These are phyloP conservation scores for Electrophaes corylata DNA, from an alignment of 2,888 invertebrate species.

Conservation along the genomic window DNA sequence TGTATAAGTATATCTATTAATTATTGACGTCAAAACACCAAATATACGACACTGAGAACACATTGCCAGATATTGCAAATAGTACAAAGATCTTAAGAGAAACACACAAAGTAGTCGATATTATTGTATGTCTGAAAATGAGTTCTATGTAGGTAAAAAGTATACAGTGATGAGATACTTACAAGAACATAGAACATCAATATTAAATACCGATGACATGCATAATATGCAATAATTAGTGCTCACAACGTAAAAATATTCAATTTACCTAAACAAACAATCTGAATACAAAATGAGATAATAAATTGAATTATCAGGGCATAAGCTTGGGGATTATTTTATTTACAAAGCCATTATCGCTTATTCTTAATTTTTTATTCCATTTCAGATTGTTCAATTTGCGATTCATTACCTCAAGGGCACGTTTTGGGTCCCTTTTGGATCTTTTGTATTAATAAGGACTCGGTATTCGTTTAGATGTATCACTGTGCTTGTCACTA, in stretches of 20 bases:
- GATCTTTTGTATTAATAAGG: not conserved
- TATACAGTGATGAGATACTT: not conserved
- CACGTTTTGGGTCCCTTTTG: slow-evolving; percentile 7
- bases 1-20: too few relatives aligned
- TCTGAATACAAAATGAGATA: not conserved
- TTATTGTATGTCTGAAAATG: slow-evolving; percentile 11
- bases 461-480: not conserved
- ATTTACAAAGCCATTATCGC: slow-evolving; percentile 23
- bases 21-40: slow-evolving; percentile 26
- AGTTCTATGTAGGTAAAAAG: slow-evolving; percentile 2
- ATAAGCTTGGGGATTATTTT: slow-evolving; percentile 7
- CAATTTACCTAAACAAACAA: not conserved
- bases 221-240: slow-evolving; percentile 7
- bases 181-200: slow-evolving; percentile 3
- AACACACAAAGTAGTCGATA: not conserved
- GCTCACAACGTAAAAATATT: not conserved
- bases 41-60: slow-evolving; percentile 12
- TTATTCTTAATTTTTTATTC: slow-evolving; percentile 18
- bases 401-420: slow-evolving; percentile 9
- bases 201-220: slow-evolving; percentile 6
- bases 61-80: slow-evolving; percentile 13
- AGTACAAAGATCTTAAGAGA: not conserved
- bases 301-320: not conserved
- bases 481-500: too few relatives aligned
- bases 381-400: slow-evolving; percentile 16